Evolutionary conservation across 2,797 vertebrate species (phyloP).

Genomic region (Parauchenoglanis ngamensis): DNA sequence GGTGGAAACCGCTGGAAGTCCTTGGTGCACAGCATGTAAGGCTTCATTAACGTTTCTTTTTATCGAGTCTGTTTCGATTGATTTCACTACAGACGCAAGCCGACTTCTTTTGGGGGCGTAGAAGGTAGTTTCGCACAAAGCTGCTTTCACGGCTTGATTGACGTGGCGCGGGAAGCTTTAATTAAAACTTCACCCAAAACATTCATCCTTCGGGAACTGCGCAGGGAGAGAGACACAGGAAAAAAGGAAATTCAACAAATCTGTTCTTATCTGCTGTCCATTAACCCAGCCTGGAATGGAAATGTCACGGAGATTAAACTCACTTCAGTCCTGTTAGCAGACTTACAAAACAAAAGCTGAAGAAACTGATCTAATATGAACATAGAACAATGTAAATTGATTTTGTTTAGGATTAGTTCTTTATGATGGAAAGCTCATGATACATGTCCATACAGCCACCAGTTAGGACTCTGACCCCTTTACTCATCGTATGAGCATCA

Average conservation of each 20-base stretch:
- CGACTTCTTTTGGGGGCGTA: background rate
- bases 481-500: background rate
- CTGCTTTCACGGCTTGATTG: slow-evolving; percentile 23
- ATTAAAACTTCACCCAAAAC: slow-evolving; percentile 39
- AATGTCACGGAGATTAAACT: slow-evolving; percentile 27
- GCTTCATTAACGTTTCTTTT: background rate
- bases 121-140: background rate
- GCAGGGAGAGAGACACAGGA: background rate
- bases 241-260: background rate
- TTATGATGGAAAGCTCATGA: background rate
- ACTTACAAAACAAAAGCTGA: background rate
- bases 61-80: background rate
- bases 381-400: background rate
- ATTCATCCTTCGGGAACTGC: slow-evolving; percentile 3
- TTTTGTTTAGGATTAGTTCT: background rate
- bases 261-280: slow-evolving; percentile 13
- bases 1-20: background rate
- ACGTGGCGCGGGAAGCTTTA: slow-evolving; percentile 31
- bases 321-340: background rate
- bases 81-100: background rate
- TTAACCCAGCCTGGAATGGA: background rate
- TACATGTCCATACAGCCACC: background rate
- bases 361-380: background rate
- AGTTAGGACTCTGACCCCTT: background rate
- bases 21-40: background rate